These are phyloP conservation scores for Trachelus iudaicus DNA, from an alignment of 2,888 invertebrate genomes.

Conservation along the genomic window DNA sequence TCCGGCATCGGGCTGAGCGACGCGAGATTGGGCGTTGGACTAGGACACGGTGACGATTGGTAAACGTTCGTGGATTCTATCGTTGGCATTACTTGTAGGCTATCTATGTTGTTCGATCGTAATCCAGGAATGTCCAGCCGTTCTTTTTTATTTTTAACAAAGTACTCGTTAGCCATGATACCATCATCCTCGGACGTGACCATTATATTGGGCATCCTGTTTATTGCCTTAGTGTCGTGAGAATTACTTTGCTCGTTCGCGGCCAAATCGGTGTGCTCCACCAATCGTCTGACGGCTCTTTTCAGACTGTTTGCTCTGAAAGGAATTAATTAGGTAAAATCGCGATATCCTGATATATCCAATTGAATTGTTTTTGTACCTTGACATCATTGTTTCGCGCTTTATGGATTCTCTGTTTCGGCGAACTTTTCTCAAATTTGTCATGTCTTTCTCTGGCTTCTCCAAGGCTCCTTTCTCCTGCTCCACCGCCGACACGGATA, in stretches of 20 bases:
- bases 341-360: background rate
- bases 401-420: constrained; percentile 67
- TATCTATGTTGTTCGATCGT: constrained; percentile 39
- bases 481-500: constrained; percentile 27
- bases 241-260: constrained; percentile 71
- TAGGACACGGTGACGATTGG: constrained; percentile 67
- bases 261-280: constrained; percentile 82
- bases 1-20: constrained; percentile 77
- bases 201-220: constrained; percentile 42
- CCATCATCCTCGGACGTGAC: constrained; percentile 40
- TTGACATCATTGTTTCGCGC: constrained; percentile 70
- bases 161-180: constrained; percentile 3
- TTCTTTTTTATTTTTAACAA: constrained; percentile 28
- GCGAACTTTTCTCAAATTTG: constrained; percentile 63
- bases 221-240: constrained; percentile 52
- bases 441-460: constrained; percentile 69
- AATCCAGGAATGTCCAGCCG: constrained; percentile 44
- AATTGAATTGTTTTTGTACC: constrained; percentile 33
- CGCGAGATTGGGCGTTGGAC: constrained; percentile 69
- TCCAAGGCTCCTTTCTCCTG: constrained; percentile 66
- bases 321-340: too few relatives aligned
- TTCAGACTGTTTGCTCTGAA: constrained; percentile 83
- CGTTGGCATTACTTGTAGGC: constrained; percentile 56
- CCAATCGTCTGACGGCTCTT: constrained; percentile 81
- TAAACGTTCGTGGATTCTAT: constrained; percentile 64